Conservation (phyloP, 2,888 invertebrate genomes). For the Marasmarcha lunaedactyla region DNA sequence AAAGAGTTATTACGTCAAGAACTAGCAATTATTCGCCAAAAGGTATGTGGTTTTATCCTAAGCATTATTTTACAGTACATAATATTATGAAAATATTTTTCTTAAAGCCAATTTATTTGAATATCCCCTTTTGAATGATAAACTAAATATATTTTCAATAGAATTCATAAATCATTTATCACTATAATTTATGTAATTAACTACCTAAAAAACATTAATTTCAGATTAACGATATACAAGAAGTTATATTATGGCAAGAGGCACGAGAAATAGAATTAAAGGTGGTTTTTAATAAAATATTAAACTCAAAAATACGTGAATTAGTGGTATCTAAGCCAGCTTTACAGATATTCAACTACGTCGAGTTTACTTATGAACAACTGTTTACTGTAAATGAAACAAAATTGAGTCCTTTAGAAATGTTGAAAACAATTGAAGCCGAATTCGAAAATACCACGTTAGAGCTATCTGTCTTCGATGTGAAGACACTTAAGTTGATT, state of each 20-base stretch:
- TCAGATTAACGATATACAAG: constrained; percentile 42
- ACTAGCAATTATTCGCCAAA: constrained; percentile 39
- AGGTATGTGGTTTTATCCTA: constrained; percentile 24
- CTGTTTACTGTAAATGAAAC: constrained; percentile 73
- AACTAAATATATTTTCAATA: too few relatives aligned
- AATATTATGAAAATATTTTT: too few relatives aligned
- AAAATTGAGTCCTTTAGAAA: constrained; percentile 66
- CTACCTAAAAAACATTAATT: too few relatives aligned
- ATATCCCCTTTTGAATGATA: too few relatives aligned
- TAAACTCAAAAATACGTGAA: constrained; percentile 55
- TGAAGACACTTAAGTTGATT: constrained; percentile 39
- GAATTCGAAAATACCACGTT: constrained; percentile 53
- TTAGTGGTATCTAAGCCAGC: constrained; percentile 71
- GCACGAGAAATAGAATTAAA: constrained; percentile 43
- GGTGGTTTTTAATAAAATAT: constrained; percentile 41
- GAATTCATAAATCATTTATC: too few relatives aligned
- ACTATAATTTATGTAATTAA: too few relatives aligned
- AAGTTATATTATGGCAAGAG: constrained; percentile 35
- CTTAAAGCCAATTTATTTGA: too few relatives aligned
- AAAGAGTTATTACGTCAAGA: constrained; percentile 35
- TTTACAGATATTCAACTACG: constrained; percentile 71
- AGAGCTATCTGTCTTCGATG: constrained; percentile 46
- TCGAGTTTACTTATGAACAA: constrained; percentile 75
- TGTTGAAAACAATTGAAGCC: constrained; percentile 72
- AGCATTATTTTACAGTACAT: too few relatives aligned